Evolutionary conservation across 2,888 invertebrate genomes (phyloP).

Genomic region (Thumatha senex): DNA sequence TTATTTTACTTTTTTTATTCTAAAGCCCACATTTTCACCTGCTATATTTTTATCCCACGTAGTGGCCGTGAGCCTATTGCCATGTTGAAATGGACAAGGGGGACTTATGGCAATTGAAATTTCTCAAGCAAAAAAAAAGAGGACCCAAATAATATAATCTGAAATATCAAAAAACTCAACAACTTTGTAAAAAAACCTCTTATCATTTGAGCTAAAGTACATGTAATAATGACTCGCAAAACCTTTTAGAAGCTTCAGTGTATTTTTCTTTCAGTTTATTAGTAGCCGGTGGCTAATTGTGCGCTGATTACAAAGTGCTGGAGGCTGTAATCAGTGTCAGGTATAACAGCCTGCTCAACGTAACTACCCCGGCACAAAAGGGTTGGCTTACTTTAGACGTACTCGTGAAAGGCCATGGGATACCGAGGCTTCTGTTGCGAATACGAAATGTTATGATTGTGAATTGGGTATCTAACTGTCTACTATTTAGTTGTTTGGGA

Average conservation of each 20-base stretch:
- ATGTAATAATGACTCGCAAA: not conserved
- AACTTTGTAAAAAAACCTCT: not conserved
- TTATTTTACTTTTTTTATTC: no score
- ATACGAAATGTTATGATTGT: not conserved
- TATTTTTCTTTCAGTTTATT: constrained; percentile 26
- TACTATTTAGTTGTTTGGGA: no score
- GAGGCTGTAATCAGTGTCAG: constrained; percentile 47
- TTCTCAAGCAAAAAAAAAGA: no score
- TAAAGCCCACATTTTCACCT: no score
- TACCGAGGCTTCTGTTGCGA: constrained; percentile 1
- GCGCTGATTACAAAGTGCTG: constrained; percentile 38
- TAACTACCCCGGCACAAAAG: constrained; percentile 4
- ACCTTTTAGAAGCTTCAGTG: constrained; percentile 1
- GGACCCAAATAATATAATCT: no score
- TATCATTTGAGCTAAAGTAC: not conserved
- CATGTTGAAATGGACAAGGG: no score
- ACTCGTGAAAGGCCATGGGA: constrained; percentile 1
- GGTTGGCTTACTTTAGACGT: constrained; percentile 3
- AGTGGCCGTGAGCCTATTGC: no score
- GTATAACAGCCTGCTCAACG: constrained; percentile 15
- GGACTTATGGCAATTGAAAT: no score
- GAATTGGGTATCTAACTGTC: not conserved
- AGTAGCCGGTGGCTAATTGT: constrained; percentile 32
- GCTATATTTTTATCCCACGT: no score
- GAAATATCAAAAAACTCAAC: not conserved